Evolutionary conservation across 2,888 invertebrate genomes (phyloP).

Genomic region (Hetaerina titia): DNA sequence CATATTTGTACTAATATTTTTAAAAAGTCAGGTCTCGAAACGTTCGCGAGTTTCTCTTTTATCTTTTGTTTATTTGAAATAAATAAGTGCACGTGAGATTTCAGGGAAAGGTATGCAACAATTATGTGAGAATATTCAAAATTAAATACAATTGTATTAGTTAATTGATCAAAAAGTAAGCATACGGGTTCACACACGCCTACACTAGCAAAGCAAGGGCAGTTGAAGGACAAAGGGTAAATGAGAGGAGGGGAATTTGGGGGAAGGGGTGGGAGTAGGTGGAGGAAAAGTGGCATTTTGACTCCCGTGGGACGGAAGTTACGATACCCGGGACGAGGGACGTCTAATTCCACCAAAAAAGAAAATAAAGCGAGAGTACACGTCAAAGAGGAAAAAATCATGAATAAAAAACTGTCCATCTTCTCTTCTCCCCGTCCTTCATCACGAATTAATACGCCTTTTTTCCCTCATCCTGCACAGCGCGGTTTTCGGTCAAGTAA

Average conservation of each 20-base stretch:
- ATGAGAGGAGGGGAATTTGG: not conserved
- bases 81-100: not conserved
- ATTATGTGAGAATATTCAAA: not conserved
- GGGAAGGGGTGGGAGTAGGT: not conserved
- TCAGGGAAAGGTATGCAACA: not conserved
- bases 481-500: slow-evolving; percentile 55
- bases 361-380: not conserved
- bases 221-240: not conserved
- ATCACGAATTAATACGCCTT: slow-evolving; percentile 54
- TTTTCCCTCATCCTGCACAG: slow-evolving; percentile 29
- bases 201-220: not conserved
- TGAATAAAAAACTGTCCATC: not conserved
- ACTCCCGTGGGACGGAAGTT: slow-evolving; percentile 34
- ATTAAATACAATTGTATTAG: no score
- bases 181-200: not conserved
- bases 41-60: no score
- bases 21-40: no score
- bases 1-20: no score
- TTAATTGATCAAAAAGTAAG: no score
- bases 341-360: slow-evolving; percentile 41
- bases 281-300: not conserved
- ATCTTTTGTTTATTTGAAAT: no score
- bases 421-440: not conserved
- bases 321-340: slow-evolving; percentile 38
- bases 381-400: not conserved